These are phyloP conservation scores for Cheilosia vulpina DNA, from an alignment of 2,888 invertebrate genomes.

Conservation along the genomic window DNA sequence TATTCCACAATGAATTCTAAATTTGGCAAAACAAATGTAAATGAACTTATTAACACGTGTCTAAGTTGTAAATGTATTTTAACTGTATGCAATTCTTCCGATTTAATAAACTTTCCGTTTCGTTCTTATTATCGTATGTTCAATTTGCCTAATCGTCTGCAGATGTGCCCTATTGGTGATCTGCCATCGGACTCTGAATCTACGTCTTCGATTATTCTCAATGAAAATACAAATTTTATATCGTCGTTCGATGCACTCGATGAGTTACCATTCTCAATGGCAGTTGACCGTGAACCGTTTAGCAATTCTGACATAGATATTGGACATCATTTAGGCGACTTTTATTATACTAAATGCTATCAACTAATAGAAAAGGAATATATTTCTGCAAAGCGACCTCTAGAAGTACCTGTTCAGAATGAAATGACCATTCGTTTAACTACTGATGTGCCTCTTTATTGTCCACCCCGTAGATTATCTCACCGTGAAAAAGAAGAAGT, in stretches of 20 bases:
- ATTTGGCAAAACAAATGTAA: background rate
- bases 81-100: slow-evolving; percentile 34
- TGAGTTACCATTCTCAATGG: slow-evolving; percentile 14
- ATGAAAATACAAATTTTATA: background rate
- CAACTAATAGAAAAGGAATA: slow-evolving; percentile 25
- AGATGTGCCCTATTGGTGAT: slow-evolving; percentile 13
- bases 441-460: background rate
- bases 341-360: slow-evolving; percentile 12
- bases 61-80: background rate
- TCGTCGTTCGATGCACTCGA: background rate
- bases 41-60: too few species aligned
- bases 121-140: slow-evolving; percentile 21
- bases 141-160: slow-evolving; percentile 6
- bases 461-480: slow-evolving; percentile 8
- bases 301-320: slow-evolving; percentile 1
- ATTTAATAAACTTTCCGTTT: slow-evolving; percentile 13
- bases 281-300: slow-evolving; percentile 2
- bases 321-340: slow-evolving; percentile 17
- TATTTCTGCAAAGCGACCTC: background rate
- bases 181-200: slow-evolving; percentile 2
- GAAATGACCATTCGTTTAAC: slow-evolving; percentile 19
- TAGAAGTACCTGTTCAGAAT: slow-evolving; percentile 1
- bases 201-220: background rate
- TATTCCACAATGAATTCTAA: background rate
- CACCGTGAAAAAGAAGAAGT: slow-evolving; percentile 27